phyloP scores from a whole-genome alignment of 2,888 invertebrate genomes.

The Meiosimyza platycephala region DNA sequence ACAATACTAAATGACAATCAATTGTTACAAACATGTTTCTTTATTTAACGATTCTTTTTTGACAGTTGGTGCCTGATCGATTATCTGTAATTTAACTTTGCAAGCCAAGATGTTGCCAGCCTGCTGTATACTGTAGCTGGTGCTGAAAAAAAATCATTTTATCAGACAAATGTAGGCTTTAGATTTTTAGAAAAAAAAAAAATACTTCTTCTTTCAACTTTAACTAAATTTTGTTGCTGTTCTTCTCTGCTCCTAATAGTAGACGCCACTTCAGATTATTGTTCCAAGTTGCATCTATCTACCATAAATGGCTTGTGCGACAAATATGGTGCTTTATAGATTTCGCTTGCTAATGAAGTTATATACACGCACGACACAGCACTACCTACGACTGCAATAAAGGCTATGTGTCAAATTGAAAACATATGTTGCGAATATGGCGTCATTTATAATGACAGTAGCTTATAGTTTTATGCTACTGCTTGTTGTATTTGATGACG shows the following conservation, averaged over 20 bases:
- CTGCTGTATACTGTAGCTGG: not conserved
- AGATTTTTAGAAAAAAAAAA: not conserved
- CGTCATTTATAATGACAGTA: not conserved
- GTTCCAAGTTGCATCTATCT: slow-evolving; percentile 1
- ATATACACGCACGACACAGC: not conserved
- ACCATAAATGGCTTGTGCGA: slow-evolving; percentile 9
- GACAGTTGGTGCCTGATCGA: not conserved
- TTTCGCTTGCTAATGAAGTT: no score
- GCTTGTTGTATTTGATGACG: not conserved
- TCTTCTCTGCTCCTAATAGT: not conserved
- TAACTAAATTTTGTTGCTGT: not conserved
- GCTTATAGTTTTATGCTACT: no score
- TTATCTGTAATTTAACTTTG: not conserved
- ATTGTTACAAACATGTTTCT: not conserved
- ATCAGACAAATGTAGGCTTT: not conserved
- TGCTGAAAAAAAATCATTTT: not conserved
- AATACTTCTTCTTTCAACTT: not conserved
- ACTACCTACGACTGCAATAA: slow-evolving; percentile 12
- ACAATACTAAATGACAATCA: not conserved
- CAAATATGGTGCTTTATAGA: not conserved
- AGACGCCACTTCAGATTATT: not conserved
- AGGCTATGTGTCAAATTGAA: not conserved
- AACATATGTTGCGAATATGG: slow-evolving; percentile 22
- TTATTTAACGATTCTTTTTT: not conserved
- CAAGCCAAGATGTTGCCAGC: not conserved